Base-by-base conservation (phyloP, 2,113 vertebrate species). In the Chamaetylas fuelleborni region DNA sequence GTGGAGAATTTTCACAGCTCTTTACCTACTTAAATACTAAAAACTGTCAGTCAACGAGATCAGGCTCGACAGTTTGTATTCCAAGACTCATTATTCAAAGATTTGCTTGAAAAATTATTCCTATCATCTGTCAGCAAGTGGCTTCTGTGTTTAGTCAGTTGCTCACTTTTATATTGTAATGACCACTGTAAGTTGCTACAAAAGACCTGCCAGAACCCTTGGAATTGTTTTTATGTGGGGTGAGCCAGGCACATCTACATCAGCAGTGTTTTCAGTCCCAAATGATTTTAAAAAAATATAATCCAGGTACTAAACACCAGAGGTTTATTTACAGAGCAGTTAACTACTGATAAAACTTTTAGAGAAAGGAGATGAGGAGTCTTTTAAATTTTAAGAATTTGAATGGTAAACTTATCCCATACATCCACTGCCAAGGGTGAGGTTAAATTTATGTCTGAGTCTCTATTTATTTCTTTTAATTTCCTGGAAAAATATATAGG, bases 21-120 rank as follows among this genome's bases (percentile, higher is more conserved):
- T 94, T 95, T 97, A 95, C 88, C 92, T 96, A 96, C 94, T 97
- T 92, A 97, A 94, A 97, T 93, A 87, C 89, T 88, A 94, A 93
- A 89, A 98, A 96, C 93, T 98, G 97, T 98, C 97, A 97, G 80
- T 98, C 97, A 95, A 92, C 0, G n/a, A 96, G 97, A 98, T 91
- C 95, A 86, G 74, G 91, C 96, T 96, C 33, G 86, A 81, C 90
- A 96, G 71, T 84, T 95, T 88, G 81, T 90, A 87, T 88, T 97
- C 73, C 85, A 88, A 93, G 93, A 86, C 43, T 90, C 58, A 47
- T 56, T 92, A 33, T 82, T 97, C 78, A 57, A 92, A 97, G 94
- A 66, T 97, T 96, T 97, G 90, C 89, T 93, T 95, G 88, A 97
- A 83, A 96, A 97, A 88, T 96, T 95, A 80, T 96, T 96, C 77